Percentiles rank a stretch among this genome's conserved stretches.
These are phyloP conservation scores for Propithecus coquereli DNA, from an alignment of 2,113 vertebrate species.

Conservation along the genomic window DNA sequence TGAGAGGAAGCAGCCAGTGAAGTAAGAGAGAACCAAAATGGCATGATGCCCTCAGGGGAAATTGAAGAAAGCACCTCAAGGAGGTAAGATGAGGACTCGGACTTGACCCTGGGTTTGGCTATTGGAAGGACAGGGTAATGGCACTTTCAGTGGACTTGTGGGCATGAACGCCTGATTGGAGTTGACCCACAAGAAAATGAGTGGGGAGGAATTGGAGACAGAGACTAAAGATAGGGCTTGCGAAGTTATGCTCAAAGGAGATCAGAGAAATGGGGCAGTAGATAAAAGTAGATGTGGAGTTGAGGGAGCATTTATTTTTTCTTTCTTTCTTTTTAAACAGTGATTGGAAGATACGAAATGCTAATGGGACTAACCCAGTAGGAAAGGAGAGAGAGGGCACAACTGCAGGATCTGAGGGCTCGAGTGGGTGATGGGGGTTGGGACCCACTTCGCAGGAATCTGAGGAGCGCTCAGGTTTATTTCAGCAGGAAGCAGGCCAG, in stretches of 20 bases:
- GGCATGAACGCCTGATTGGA: not conserved
- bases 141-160: not conserved
- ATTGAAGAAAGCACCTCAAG: not conserved
- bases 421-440: too few relatives aligned
- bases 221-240: not conserved
- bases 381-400: not conserved
- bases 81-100: not conserved
- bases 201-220: not conserved
- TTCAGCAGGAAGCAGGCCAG: not conserved
- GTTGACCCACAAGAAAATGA: not conserved
- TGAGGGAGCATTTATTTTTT: not conserved
- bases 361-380: not conserved
- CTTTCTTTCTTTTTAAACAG: not conserved
- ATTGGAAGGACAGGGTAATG: not conserved
- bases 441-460: not conserved
- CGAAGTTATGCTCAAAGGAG: not conserved
- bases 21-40: not conserved
- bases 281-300: not conserved
- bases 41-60: not conserved
- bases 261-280: not conserved
- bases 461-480: not conserved
- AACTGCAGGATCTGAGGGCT: too few relatives aligned
- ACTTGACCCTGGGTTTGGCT: not conserved
- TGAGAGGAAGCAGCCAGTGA: not conserved
- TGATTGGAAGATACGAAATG: not conserved